Conservation (phyloP, 2,888 invertebrate species). For the Cerceris rybyensis region DNA sequence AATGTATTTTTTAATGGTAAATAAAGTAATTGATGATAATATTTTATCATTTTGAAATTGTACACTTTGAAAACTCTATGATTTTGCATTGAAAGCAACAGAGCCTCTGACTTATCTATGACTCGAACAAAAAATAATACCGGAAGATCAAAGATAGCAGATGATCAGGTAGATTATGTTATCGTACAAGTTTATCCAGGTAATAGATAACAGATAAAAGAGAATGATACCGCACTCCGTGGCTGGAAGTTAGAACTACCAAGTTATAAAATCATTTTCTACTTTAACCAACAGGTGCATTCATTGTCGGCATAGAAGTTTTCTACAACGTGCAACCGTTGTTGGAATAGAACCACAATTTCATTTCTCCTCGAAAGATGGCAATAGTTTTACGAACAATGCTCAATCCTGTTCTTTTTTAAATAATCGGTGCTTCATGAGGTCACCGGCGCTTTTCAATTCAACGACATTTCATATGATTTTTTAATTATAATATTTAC, state of each 20-base stretch:
- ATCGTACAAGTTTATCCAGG: not conserved
- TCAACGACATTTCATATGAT: too few species aligned
- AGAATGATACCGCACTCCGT: not conserved
- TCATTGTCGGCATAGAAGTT: constrained; percentile 64
- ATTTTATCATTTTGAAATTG: too few species aligned
- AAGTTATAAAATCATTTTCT: constrained; percentile 37
- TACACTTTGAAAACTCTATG: too few species aligned
- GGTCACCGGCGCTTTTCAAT: too few species aligned
- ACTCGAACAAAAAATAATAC: too few species aligned
- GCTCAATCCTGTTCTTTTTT: constrained; percentile 19
- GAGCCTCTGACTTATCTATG: too few species aligned
- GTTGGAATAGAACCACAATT: constrained; percentile 11
- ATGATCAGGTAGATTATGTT: not conserved
- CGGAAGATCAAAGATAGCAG: not conserved
- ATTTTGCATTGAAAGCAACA: too few species aligned
- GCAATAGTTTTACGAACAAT: constrained; percentile 26
- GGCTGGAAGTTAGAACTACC: not conserved
- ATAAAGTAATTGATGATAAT: too few species aligned
- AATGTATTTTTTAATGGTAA: too few species aligned
- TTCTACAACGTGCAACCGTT: constrained; percentile 19
- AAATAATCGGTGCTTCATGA: constrained; percentile 51
- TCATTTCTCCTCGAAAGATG: constrained; percentile 40
- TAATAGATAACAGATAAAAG: not conserved
- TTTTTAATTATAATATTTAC: too few species aligned
- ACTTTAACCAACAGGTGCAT: constrained; percentile 40